Conservation (phyloP, 2,113 vertebrate genomes). For the Climacteris rufus region DNA sequence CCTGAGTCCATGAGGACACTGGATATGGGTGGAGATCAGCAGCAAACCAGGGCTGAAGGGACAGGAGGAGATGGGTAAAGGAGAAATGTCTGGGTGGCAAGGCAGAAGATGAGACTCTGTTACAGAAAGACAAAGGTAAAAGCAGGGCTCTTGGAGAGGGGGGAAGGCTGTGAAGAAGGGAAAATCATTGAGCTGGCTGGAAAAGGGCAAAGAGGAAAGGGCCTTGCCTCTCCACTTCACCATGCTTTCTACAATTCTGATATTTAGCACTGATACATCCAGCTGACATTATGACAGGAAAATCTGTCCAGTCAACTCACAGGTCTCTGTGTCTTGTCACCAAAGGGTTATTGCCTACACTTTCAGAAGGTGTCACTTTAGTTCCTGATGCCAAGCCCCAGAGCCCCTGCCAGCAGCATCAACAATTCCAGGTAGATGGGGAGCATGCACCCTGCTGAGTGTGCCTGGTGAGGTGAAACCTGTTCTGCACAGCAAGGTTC, state of each 20-base stretch:
- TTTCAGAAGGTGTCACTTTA: neutral
- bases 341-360: neutral
- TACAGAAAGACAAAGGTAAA: neutral
- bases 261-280: neutral
- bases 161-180: neutral
- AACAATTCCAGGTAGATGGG: neutral
- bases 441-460: fast-evolving
- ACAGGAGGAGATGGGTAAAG: neutral
- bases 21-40: neutral
- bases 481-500: neutral
- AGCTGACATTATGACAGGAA: neutral
- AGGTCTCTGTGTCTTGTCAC: neutral
- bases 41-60: neutral
- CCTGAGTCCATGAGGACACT: neutral
- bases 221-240: neutral
- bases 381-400: neutral
- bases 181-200: neutral
- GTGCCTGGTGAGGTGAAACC: neutral
- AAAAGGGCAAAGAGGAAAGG: neutral
- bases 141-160: fast-evolving
- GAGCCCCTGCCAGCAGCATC: neutral
- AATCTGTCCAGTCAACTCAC: neutral
- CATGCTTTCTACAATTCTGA: neutral
- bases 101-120: neutral
- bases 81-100: neutral